Percentiles rank a stretch among this genome's conserved stretches.
These are phyloP conservation scores for Trachemys scripta DNA, from an alignment of 2,113 vertebrate genomes.

Conservation along the genomic window DNA sequence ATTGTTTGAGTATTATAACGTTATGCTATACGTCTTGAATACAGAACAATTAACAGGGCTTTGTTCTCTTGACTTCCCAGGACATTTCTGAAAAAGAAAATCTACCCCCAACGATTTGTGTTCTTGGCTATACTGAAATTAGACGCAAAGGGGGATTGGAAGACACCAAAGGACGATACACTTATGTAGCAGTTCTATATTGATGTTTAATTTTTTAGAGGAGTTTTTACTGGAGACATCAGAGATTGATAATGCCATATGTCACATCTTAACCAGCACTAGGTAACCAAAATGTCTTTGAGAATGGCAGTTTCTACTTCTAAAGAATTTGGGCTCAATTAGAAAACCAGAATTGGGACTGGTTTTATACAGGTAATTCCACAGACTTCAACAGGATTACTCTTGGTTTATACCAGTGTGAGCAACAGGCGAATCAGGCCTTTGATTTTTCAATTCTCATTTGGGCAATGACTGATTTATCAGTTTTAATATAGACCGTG, in stretches of 20 bases:
- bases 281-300: accelerated
- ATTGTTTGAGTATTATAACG: conserved; percentile 50
- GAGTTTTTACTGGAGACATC: not conserved
- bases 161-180: not conserved
- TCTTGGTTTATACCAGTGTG: not conserved
- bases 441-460: conserved; percentile 5
- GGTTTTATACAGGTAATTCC: conserved; percentile 17
- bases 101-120: conserved; percentile 17
- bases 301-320: conserved; percentile 16
- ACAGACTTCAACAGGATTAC: conserved; percentile 9
- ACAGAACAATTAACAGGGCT: conserved; percentile 43
- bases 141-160: not conserved
- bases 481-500: not conserved
- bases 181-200: accelerated
- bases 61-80: conserved; percentile 39
- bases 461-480: conserved; percentile 36
- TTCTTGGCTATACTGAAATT: not conserved
- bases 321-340: not conserved
- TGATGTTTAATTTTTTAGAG: too few species aligned
- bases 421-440: conserved; percentile 30
- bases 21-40: conserved; percentile 20
- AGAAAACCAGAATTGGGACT: not conserved
- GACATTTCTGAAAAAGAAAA: conserved; percentile 42
- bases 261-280: not conserved
- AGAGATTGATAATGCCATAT: not conserved